Percentiles rank a stretch among this genome's conserved stretches.
Evolutionary conservation across 2,113 vertebrate genomes (phyloP).

Genomic region (Dunckerocampus dactyliophorus): DNA sequence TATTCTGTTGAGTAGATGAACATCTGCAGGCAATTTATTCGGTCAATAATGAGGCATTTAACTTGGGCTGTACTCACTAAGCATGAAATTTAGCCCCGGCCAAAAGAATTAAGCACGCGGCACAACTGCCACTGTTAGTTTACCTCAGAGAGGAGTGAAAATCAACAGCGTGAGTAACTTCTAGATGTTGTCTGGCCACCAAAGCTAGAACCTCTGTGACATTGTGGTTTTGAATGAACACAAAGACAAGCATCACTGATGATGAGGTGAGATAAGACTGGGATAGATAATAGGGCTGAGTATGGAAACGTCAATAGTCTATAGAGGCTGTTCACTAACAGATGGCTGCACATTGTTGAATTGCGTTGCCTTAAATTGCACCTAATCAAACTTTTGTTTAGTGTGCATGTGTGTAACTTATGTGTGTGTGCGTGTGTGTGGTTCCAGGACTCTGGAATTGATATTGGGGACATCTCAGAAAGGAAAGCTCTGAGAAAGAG

Average conservation of each 20-base stretch:
- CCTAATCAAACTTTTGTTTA: slow-evolving; percentile 28
- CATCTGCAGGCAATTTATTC: slow-evolving; percentile 63
- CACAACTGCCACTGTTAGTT: slow-evolving; percentile 42
- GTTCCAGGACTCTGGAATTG: slow-evolving; percentile 89
- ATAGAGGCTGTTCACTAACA: slow-evolving; percentile 23
- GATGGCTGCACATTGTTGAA: slow-evolving; percentile 23
- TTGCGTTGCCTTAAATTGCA: slow-evolving; percentile 14
- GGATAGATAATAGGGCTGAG: neutral
- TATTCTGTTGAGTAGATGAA: slow-evolving; percentile 65
- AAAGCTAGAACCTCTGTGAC: slow-evolving; percentile 6
- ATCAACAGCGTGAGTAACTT: slow-evolving; percentile 16
- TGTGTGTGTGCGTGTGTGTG: slow-evolving; percentile 15
- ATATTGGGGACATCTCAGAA: slow-evolving; percentile 91
- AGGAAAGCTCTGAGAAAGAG: slow-evolving; percentile 92
- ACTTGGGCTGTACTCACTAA: slow-evolving; percentile 51
- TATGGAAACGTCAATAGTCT: slow-evolving; percentile 13
- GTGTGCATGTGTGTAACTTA: slow-evolving; percentile 9
- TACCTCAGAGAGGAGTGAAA: slow-evolving; percentile 28
- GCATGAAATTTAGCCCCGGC: slow-evolving; percentile 52
- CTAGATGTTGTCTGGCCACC: slow-evolving; percentile 12
- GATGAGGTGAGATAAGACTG: slow-evolving; percentile 12
- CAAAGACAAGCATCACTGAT: slow-evolving; percentile 7
- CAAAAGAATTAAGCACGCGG: slow-evolving; percentile 33
- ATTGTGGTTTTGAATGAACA: slow-evolving; percentile 9
- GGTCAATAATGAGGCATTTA: slow-evolving; percentile 61